phyloP scores from a whole-genome alignment of 2,797 vertebrate species.

The Poecile montanus region DNA sequence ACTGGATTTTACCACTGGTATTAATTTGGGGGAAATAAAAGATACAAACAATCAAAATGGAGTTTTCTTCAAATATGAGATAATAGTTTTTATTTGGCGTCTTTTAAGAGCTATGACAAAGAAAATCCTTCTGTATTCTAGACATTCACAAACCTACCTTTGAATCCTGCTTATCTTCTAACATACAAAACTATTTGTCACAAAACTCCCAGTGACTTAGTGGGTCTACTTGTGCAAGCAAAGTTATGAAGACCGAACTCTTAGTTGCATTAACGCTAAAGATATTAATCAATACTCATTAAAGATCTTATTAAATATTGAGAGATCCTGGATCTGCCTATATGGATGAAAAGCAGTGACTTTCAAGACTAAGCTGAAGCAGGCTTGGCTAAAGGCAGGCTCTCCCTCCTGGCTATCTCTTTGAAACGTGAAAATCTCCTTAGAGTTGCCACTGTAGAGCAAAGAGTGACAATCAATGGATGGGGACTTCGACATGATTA shows the following conservation, averaged over 20 bases:
- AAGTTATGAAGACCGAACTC: neutral
- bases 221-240: neutral
- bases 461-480: slow-evolving; percentile 61
- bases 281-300: neutral
- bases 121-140: neutral
- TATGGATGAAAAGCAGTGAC: neutral
- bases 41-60: neutral
- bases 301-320: neutral
- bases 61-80: neutral
- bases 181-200: neutral
- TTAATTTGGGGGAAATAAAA: neutral
- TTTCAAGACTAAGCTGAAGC: neutral
- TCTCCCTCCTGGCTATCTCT: slow-evolving; percentile 4
- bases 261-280: neutral
- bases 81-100: neutral
- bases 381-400: neutral
- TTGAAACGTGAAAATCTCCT: slow-evolving; percentile 31
- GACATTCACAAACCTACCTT: neutral
- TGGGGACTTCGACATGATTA: slow-evolving; percentile 54
- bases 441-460: slow-evolving; percentile 41
- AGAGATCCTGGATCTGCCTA: neutral
- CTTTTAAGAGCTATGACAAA: neutral
- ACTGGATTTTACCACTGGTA: neutral
- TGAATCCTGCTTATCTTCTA: neutral
- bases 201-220: neutral